Evolutionary conservation across 2,797 vertebrate species (phyloP).

Genomic region (Spheniscus humboldti): DNA sequence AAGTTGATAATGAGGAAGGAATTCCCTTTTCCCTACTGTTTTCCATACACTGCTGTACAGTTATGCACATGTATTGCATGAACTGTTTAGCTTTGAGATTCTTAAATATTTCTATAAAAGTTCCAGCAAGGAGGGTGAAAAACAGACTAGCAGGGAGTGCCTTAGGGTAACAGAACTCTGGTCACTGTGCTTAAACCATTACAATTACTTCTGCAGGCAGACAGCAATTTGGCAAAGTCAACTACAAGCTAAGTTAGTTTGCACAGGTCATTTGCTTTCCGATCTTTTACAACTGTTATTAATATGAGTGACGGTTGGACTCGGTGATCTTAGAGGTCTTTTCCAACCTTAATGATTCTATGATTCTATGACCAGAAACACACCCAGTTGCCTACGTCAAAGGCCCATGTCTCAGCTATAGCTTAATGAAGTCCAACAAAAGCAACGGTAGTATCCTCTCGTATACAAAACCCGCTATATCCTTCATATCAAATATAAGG

Average conservation of each 20-base stretch:
- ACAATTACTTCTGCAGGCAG: background rate
- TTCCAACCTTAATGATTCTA: too few relatives aligned
- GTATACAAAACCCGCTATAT: fast-evolving
- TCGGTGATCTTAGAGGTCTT: too few relatives aligned
- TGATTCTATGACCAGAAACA: too few relatives aligned
- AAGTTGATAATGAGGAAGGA: fast-evolving
- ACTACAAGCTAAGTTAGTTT: too few relatives aligned
- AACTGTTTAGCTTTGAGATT: background rate
- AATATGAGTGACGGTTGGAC: too few relatives aligned
- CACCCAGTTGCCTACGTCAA: fast-evolving
- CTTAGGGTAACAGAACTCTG: background rate
- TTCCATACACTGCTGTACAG: fast-evolving
- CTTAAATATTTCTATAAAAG: background rate
- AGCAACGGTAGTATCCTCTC: background rate
- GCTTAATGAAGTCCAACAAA: background rate
- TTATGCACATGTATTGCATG: background rate
- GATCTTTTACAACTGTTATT: background rate
- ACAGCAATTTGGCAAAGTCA: background rate
- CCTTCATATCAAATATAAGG: background rate
- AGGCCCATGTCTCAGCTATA: background rate
- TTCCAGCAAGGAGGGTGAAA: background rate
- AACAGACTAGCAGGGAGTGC: background rate
- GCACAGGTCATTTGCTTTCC: background rate
- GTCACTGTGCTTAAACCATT: background rate
- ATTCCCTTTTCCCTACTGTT: background rate